phyloP scores from a whole-genome alignment of 2,888 invertebrate species.

The Sialis lutaria region DNA sequence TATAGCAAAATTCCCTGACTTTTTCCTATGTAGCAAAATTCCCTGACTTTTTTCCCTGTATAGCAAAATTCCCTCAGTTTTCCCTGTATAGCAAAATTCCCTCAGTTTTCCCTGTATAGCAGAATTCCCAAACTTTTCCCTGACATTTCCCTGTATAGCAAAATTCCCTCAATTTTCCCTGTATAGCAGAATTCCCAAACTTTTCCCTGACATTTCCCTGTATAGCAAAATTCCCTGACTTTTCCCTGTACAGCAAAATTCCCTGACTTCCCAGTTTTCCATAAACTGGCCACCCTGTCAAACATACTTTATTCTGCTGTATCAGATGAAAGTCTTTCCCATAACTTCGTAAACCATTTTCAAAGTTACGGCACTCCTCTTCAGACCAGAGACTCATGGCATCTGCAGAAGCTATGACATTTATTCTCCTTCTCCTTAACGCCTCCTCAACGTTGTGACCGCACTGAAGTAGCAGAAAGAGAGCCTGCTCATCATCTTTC shows the following conservation, averaged over 20 bases:
- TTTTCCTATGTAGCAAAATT: too few relatives aligned
- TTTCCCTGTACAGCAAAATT: too few relatives aligned
- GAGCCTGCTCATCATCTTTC: conserved; percentile 76
- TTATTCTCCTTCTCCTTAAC: conserved; percentile 57
- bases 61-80: too few relatives aligned
- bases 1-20: too few relatives aligned
- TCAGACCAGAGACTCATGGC: conserved; percentile 87
- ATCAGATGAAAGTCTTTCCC: conserved; percentile 95
- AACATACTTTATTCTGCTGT: conserved; percentile 67
- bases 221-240: not conserved
- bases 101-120: too few relatives aligned
- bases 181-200: too few relatives aligned
- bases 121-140: too few relatives aligned
- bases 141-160: too few relatives aligned
- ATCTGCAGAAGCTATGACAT: conserved; percentile 41
- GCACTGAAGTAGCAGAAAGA: conserved; percentile 81
- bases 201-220: too few relatives aligned
- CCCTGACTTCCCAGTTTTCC: not conserved
- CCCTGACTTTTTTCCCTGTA: too few relatives aligned
- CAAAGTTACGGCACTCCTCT: conserved; percentile 93
- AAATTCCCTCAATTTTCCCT: too few relatives aligned
- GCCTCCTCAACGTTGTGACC: conserved; percentile 93
- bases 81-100: too few relatives aligned
- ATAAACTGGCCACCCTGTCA: not conserved
- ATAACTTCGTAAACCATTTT: conserved; percentile 80